Evolutionary conservation across 1,140 invertebrate species (phyloP).

Genomic region (Yoshiicerus persimilis): DNA sequence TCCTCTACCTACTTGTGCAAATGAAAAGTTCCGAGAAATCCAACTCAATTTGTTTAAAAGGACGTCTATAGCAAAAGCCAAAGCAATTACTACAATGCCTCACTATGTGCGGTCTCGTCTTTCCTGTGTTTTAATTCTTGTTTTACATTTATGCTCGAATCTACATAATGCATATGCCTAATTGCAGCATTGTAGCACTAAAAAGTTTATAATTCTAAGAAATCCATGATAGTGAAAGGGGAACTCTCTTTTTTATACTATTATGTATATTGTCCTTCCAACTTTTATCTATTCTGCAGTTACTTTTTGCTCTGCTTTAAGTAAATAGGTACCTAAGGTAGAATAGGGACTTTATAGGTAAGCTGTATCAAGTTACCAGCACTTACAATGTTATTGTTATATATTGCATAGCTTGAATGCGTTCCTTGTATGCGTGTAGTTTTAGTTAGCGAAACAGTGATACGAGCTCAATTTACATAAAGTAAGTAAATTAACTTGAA

Average conservation of each 20-base stretch:
- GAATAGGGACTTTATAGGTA: neutral
- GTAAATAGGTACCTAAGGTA: neutral
- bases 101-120: neutral
- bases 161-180: neutral
- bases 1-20: neutral
- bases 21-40: neutral
- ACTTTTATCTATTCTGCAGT: neutral
- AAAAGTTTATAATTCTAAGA: neutral
- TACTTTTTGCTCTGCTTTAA: neutral
- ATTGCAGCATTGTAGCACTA: neutral
- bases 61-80: neutral
- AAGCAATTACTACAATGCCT: neutral
- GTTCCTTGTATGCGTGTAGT: neutral
- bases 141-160: neutral
- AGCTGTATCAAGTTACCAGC: neutral
- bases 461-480: constrained; percentile 9
- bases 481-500: constrained; percentile 17
- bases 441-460: neutral
- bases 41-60: neutral
- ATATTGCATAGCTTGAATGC: neutral
- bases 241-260: neutral
- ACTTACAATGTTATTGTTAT: neutral
- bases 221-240: neutral
- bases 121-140: neutral
- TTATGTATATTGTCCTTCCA: no score